Evolutionary conservation across 1,140 invertebrate species (phyloP).

Genomic region (Lysiphlebus fabarum): DNA sequence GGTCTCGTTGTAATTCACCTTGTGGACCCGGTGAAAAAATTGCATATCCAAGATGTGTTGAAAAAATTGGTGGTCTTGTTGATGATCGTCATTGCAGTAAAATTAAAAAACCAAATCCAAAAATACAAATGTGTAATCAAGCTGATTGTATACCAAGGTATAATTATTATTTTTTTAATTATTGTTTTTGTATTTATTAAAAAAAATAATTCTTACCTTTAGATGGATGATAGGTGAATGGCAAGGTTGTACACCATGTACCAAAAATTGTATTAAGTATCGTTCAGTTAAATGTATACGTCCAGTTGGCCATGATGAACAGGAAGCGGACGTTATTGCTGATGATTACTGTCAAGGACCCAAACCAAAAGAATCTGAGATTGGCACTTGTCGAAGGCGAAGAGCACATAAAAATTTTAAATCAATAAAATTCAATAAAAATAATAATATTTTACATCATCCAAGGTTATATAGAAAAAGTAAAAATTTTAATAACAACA

Average conservation of each 20-base stretch:
- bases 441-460: not conserved
- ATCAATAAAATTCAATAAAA: slow-evolving; percentile 16
- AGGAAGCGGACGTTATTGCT: slow-evolving; percentile 38
- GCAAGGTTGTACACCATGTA: slow-evolving; percentile 36
- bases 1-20: slow-evolving; percentile 60
- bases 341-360: slow-evolving; percentile 37
- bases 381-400: slow-evolving; percentile 18
- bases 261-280: slow-evolving; percentile 25
- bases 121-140: slow-evolving; percentile 39
- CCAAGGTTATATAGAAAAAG: slow-evolving; percentile 23
- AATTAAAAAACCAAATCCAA: slow-evolving; percentile 33
- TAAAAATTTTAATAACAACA: slow-evolving; percentile 29
- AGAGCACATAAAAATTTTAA: slow-evolving; percentile 14
- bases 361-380: slow-evolving; percentile 36
- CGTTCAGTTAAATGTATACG: slow-evolving; percentile 40
- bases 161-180: no score
- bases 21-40: slow-evolving; percentile 60
- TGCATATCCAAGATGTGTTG: slow-evolving; percentile 27
- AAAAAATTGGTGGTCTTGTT: no score
- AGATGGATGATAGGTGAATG: slow-evolving; percentile 49
- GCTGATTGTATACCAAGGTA: slow-evolving; percentile 40
- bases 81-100: not conserved
- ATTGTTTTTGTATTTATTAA: no score
- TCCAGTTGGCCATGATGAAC: slow-evolving; percentile 42
- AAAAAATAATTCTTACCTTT: slow-evolving; percentile 8